Conservation (phyloP, 2,888 invertebrate genomes). For the Taenaris catops region DNA sequence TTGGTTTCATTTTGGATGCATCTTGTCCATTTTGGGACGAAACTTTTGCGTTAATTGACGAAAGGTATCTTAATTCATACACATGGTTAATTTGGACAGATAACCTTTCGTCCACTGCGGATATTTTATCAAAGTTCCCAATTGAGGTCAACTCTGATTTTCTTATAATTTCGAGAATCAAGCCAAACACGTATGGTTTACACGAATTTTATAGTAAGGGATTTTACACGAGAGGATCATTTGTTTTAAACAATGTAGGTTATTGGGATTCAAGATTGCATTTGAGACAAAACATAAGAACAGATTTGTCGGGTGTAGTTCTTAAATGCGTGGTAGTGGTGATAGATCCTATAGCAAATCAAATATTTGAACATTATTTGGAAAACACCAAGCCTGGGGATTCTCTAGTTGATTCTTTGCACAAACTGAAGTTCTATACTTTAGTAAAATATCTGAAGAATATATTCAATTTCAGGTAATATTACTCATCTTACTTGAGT, state of each 20-base stretch:
- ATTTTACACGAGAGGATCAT: constrained; percentile 66
- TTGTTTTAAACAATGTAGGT: constrained; percentile 68
- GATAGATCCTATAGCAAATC: constrained; percentile 46
- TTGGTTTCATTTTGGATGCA: constrained; percentile 47
- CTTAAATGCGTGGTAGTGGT: constrained; percentile 77
- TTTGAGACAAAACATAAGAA: constrained; percentile 49
- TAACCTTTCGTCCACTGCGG: constrained; percentile 32
- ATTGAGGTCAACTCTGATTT: constrained; percentile 71
- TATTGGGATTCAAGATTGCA: constrained; percentile 51
- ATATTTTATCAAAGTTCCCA: constrained; percentile 44
- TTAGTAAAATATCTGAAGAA: constrained; percentile 78
- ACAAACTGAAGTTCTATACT: constrained; percentile 82
- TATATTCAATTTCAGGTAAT: constrained; percentile 83
- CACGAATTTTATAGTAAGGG: constrained; percentile 79
- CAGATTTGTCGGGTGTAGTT: constrained; percentile 74
- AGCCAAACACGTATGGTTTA: constrained; percentile 35
- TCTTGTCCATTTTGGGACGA: constrained; percentile 45
- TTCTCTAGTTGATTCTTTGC: constrained; percentile 79
- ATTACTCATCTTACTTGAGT: too few species aligned
- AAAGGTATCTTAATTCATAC: constrained; percentile 36
- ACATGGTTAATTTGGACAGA: constrained; percentile 55
- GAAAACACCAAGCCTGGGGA: constrained; percentile 57
- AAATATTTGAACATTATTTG: constrained; percentile 72
- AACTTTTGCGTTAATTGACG: constrained; percentile 27
- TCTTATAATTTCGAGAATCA: constrained; percentile 37